Percentiles rank a stretch among this genome's conserved stretches.
phyloP scores from a whole-genome alignment of 2,888 invertebrate genomes.

The Eutolmus rufibarbis region DNA sequence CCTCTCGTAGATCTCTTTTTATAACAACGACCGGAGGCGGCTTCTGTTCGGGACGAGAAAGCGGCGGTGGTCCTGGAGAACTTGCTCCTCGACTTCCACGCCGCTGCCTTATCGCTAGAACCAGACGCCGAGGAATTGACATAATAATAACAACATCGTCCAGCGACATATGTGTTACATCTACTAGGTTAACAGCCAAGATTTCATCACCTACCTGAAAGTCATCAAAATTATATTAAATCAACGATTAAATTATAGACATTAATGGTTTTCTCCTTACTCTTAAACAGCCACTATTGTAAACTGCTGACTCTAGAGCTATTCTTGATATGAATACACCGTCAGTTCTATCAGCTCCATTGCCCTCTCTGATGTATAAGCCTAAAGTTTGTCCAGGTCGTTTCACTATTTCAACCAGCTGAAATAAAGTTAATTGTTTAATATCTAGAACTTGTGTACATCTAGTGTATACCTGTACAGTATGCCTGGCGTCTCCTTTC shows the following conservation, averaged over 20 bases:
- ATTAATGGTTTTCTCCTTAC: slow-evolving; percentile 58
- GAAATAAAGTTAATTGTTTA: background rate
- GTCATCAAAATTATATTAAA: background rate
- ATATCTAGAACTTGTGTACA: background rate
- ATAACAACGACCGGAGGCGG: slow-evolving; percentile 92
- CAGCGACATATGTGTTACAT: slow-evolving; percentile 96
- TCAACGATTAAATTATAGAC: background rate
- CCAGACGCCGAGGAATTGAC: slow-evolving; percentile 96
- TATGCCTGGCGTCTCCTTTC: slow-evolving; percentile 70
- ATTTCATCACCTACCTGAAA: slow-evolving; percentile 94
- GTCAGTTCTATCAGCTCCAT: slow-evolving; percentile 92
- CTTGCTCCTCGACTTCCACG: slow-evolving; percentile 69
- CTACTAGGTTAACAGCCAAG: slow-evolving; percentile 95
- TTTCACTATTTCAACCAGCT: slow-evolving; percentile 98
- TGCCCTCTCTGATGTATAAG: slow-evolving; percentile 98
- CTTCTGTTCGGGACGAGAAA: slow-evolving; percentile 79
- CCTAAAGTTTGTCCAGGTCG: slow-evolving; percentile 98
- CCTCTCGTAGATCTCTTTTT: slow-evolving; percentile 85
- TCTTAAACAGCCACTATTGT: slow-evolving; percentile 95
- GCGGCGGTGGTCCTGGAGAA: slow-evolving; percentile 62
- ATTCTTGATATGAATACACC: slow-evolving; percentile 97
- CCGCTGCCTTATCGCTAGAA: slow-evolving; percentile 89
- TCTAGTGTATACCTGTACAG: slow-evolving; percentile 65
- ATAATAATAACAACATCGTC: slow-evolving; percentile 99
- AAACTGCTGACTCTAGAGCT: slow-evolving; percentile 95